Evolutionary conservation across 1,140 invertebrate genomes (phyloP).

Genomic region (Holcopasites calliopsidis): DNA sequence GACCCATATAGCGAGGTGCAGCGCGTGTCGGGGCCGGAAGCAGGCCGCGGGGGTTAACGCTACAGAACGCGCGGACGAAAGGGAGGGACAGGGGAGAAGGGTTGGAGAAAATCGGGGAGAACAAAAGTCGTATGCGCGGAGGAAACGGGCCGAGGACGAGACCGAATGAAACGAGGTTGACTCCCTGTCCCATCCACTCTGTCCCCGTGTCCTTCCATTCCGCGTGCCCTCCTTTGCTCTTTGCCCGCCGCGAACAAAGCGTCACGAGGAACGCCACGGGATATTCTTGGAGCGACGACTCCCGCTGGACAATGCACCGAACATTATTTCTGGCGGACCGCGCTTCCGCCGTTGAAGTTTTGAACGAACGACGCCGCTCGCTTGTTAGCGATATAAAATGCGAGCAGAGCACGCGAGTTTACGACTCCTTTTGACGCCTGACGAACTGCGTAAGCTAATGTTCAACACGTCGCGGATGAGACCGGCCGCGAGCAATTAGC

Average conservation of each 20-base stretch:
- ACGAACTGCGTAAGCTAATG: too few species aligned
- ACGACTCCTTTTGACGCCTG: neutral
- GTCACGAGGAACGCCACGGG: constrained; percentile 17
- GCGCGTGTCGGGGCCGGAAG: constrained; percentile 5
- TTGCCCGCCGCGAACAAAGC: constrained; percentile 30
- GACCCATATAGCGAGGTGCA: constrained; percentile 27
- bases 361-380: constrained; percentile 25
- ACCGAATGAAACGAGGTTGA: constrained; percentile 45
- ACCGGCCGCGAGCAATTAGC: too few species aligned
- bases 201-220: neutral
- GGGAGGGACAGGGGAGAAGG: neutral
- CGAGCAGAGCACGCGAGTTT: constrained; percentile 10
- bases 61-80: neutral
- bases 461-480: too few species aligned
- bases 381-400: constrained; percentile 25
- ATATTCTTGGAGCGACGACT: constrained; percentile 15
- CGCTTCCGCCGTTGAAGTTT: constrained; percentile 24
- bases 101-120: constrained; percentile 29
- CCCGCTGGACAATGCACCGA: constrained; percentile 18
- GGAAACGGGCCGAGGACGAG: constrained; percentile 42
- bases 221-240: neutral
- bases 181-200: constrained; percentile 24
- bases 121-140: constrained; percentile 27
- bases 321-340: constrained; percentile 39
- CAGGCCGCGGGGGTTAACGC: constrained; percentile 2